Conservation (phyloP, 2,888 invertebrate genomes). For the Cephus pygmeus region DNA sequence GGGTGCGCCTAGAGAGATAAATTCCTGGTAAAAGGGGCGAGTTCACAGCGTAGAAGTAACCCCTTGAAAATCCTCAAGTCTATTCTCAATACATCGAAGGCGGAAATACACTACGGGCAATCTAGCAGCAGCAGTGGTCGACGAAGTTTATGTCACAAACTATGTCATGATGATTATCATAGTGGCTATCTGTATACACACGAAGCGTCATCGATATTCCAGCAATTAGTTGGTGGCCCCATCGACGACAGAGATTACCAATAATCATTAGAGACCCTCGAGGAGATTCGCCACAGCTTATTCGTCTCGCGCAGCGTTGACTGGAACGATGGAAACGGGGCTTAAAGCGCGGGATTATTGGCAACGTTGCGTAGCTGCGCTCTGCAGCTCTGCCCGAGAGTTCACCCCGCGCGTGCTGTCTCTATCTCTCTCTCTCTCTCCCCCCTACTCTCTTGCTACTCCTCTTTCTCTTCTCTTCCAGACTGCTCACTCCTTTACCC, state of each 20-base stretch:
- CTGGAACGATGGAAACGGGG: constrained; percentile 23
- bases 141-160: not conserved
- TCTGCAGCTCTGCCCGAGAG: constrained; percentile 12
- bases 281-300: not conserved
- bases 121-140: not conserved
- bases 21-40: not conserved
- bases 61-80: not conserved
- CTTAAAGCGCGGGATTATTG: constrained; percentile 26
- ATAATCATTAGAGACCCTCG: constrained; percentile 5
- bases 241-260: constrained; percentile 2
- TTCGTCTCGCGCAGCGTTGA: constrained; percentile 3
- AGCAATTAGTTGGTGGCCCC: not conserved
- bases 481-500: constrained; percentile 1
- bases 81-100: not conserved
- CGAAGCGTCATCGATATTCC: not conserved
- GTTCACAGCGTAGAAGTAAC: not conserved
- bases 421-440: constrained; percentile 25
- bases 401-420: constrained; percentile 18
- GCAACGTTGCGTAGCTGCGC: constrained; percentile 31
- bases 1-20: not conserved
- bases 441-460: constrained; percentile 21
- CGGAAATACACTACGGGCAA: not conserved
- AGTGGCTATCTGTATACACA: not conserved
- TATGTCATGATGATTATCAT: not conserved
- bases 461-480: not conserved